Percentiles rank a stretch among this genome's conserved stretches.
Evolutionary conservation across 2,888 invertebrate genomes (phyloP).

Genomic region (Toxonevra muliebris): DNA sequence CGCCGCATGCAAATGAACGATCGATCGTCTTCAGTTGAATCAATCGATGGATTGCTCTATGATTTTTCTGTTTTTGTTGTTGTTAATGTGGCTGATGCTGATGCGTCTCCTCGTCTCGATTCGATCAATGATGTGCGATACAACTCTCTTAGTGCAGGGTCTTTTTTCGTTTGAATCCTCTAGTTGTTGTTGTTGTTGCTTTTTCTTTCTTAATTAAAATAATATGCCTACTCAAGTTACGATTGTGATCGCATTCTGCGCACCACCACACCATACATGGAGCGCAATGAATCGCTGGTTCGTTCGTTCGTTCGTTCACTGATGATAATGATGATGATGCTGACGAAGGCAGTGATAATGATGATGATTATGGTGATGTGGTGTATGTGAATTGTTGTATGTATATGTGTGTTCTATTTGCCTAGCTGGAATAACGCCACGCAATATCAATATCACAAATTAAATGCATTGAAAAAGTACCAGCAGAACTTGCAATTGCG

Average conservation of each 20-base stretch:
- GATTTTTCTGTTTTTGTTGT: background rate
- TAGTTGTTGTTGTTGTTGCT: background rate
- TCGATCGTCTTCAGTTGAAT: slow-evolving; percentile 14
- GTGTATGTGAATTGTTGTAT: too few relatives aligned
- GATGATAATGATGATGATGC: too few relatives aligned
- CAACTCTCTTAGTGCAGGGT: slow-evolving; percentile 28
- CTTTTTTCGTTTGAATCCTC: background rate
- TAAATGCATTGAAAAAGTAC: too few relatives aligned
- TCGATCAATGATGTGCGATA: slow-evolving; percentile 2
- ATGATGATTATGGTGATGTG: too few relatives aligned
- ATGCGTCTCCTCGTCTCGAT: slow-evolving; percentile 19
- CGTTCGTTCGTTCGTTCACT: too few relatives aligned
- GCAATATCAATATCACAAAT: too few relatives aligned
- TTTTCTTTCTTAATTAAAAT: slow-evolving; percentile 44
- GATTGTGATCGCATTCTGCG: slow-evolving; percentile 40
- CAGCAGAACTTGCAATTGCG: too few relatives aligned
- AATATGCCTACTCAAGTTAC: slow-evolving; percentile 47
- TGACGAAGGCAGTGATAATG: too few relatives aligned
- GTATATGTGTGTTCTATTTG: too few relatives aligned
- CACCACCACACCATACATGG: background rate
- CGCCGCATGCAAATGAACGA: slow-evolving; percentile 7
- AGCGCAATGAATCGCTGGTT: background rate
- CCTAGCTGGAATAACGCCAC: too few relatives aligned
- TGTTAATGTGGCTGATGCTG: slow-evolving; percentile 8
- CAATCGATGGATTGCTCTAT: background rate